A percentile compares a stretch with the other conserved stretches of the same genome.
Conservation (phyloP, 2,797 vertebrate species). For the Enteromius paludinosus region DNA sequence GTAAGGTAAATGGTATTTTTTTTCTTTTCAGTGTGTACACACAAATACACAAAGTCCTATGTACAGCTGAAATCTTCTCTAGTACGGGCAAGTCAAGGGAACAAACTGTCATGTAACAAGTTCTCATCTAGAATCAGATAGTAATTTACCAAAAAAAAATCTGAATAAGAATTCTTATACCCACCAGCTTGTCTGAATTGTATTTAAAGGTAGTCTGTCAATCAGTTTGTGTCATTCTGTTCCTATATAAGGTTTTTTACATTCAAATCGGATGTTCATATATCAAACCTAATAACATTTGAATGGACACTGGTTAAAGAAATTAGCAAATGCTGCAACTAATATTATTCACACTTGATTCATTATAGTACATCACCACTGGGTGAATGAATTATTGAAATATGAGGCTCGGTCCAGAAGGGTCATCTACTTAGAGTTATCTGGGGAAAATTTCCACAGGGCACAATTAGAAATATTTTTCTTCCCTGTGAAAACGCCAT, state of each 20-base stretch:
- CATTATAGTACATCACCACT: conserved; percentile 78
- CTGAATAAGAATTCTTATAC: not conserved
- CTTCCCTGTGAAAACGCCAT: conserved; percentile 18
- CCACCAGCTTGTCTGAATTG: not conserved
- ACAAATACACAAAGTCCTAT: conserved; percentile 79
- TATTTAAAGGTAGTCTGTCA: conserved; percentile 15
- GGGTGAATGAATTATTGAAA: conserved; percentile 76
- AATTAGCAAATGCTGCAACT: conserved; percentile 74
- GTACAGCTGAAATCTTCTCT: conserved; percentile 76
- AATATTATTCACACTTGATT: conserved; percentile 80
- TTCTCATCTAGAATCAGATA: conserved; percentile 34
- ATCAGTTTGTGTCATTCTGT: conserved; percentile 53
- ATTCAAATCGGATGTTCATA: conserved; percentile 54
- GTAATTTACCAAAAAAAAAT: not conserved
- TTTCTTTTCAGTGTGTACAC: conserved; percentile 75
- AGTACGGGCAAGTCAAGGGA: conserved; percentile 62
- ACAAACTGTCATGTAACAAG: conserved; percentile 41
- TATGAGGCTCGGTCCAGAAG: conserved; percentile 72
- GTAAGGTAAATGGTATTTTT: conserved; percentile 68
- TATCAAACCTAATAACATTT: conserved; percentile 59
- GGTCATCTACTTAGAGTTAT: conserved; percentile 68
- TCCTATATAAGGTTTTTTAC: conserved; percentile 45
- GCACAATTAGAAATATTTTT: conserved; percentile 71
- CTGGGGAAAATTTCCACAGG: conserved; percentile 75
- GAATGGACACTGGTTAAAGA: conserved; percentile 73